A percentile compares a stretch with the other conserved stretches of the same genome.
Conservation (phyloP, 2,113 vertebrate species). For the Pithys albifrons region DNA sequence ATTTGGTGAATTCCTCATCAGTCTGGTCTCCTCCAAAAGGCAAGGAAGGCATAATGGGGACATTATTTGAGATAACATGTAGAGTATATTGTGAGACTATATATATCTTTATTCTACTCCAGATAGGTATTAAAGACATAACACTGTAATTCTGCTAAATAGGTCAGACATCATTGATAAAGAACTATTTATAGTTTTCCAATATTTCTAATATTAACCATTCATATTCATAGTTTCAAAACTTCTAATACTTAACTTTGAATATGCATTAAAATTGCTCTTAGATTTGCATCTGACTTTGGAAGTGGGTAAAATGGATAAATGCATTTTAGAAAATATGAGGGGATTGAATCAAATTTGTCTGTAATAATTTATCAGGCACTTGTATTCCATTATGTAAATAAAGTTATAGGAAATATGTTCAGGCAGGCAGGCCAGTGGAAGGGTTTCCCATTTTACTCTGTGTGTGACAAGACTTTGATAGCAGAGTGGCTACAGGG, state of each 20-base stretch:
- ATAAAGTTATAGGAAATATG: not conserved
- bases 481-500: not conserved
- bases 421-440: not conserved
- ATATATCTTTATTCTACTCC: not conserved
- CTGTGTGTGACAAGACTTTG: not conserved
- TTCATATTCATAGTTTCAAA: not conserved
- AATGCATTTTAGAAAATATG: not conserved
- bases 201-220: not conserved
- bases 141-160: not conserved
- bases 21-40: too few relatives aligned
- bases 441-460: not conserved
- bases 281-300: not conserved
- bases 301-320: not conserved
- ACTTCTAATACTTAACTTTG: not conserved
- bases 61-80: not conserved
- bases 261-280: not conserved
- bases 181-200: not conserved
- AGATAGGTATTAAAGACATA: not conserved
- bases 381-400: not conserved
- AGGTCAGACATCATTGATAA: not conserved
- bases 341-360: accelerated
- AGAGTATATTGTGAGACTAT: not conserved
- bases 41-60: not conserved
- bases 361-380: not conserved
- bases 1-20: too few relatives aligned